Evolutionary conservation across 2,113 vertebrate genomes (phyloP).

Genomic region (Chionodraco myersi): DNA sequence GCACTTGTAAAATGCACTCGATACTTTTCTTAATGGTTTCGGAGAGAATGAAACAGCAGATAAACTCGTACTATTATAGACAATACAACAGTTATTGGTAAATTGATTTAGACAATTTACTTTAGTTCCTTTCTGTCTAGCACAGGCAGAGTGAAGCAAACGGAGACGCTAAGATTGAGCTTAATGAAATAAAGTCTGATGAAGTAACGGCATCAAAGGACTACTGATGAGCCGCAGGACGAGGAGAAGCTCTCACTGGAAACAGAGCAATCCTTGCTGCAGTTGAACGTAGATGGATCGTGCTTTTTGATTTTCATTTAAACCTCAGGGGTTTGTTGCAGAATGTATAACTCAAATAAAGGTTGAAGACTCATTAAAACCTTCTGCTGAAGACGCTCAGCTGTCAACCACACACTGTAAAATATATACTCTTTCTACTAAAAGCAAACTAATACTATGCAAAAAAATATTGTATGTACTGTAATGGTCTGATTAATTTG

Average conservation of each 20-base stretch:
- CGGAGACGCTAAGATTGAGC: neutral
- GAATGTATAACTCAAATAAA: neutral
- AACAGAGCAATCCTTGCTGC: no score
- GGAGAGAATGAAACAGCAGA: no score
- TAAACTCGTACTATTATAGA: no score
- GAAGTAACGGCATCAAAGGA: neutral
- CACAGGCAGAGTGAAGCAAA: constrained; percentile 7
- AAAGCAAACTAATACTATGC: neutral
- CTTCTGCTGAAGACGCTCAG: neutral
- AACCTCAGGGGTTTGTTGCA: neutral
- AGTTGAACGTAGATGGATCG: neutral
- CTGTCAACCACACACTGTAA: neutral
- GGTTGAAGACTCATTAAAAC: neutral
- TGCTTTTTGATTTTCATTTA: neutral
- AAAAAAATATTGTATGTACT: neutral
- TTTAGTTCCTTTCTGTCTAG: constrained; percentile 10
- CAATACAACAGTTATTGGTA: no score
- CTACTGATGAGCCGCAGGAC: neutral
- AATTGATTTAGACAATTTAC: no score
- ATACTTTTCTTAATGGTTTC: no score
- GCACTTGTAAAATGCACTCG: no score
- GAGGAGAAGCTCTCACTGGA: neutral
- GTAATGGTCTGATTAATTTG: neutral
- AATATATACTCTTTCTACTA: no score
- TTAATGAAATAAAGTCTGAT: neutral